Base-by-base conservation (phyloP, 92 coral and sea anemone genomes). In the Phenganax marumi region DNA sequence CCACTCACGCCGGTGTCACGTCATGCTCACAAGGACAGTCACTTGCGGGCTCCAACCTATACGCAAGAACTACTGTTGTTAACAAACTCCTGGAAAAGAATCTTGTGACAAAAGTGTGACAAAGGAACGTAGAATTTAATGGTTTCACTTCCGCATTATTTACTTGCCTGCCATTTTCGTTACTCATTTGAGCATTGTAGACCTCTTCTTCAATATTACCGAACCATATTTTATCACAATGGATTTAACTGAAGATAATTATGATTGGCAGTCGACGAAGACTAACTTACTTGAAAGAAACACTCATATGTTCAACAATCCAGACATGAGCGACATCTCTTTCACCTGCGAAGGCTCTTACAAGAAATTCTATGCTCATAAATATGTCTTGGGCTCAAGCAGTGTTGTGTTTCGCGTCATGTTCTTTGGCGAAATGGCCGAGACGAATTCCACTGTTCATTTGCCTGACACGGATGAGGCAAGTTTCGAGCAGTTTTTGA, bases 351-450 rank as follows among this genome's bases (percentile, higher is more conserved):
- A 18, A 63, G 11, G 11, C 26, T 63, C 25, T 18, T 39, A 11
- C 70, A 23, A 63, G 21, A 56, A 56, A 14, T 56, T 14, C 63
- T 14, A 0, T 56, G 43, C 21, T 1, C n/a, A 56, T 19, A 56
- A 19, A 14, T 14, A 56, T 56, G 63, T 14, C n/a, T 14, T 14
- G 63, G 21, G 21, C 63, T 0, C 63, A 56, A 56, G 17, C 63
- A 51, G 47, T 47, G 17, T 11, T 76, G 89, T 84, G 14, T 50
- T 86, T 56, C 43, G 43, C 43, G 43, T 33, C 43, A 33, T 33
- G 43, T 33, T 33, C 43, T 33, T 33, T 33, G 43, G 43, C 43
- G 43, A 33, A 33, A 33, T 33, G 43, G 43, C 43, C 4, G 43
- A 33, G 43, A 1, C 43, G 43, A 33, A 33, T 33, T 33, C 43